These are phyloP conservation scores for Diadromus collaris DNA, from an alignment of 2,888 invertebrate species.

Conservation along the genomic window DNA sequence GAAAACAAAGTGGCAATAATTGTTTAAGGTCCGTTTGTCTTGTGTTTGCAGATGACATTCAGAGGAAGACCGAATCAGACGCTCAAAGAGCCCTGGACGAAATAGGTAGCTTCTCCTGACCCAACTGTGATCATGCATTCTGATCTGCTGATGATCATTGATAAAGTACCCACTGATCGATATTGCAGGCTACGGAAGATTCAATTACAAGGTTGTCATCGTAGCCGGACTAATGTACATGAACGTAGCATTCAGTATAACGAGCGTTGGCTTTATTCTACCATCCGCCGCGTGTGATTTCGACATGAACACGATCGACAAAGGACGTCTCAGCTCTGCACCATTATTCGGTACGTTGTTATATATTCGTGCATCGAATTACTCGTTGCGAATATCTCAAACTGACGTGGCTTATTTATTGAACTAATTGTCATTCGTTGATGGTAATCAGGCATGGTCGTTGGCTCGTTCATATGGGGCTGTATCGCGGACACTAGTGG, in stretches of 20 bases:
- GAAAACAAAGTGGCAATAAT: neutral
- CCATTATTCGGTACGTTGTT: constrained; percentile 85
- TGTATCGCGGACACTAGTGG: constrained; percentile 86
- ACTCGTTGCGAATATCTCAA: neutral
- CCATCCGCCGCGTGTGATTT: constrained; percentile 93
- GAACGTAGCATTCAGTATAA: constrained; percentile 91
- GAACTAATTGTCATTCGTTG: neutral
- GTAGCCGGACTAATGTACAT: constrained; percentile 91
- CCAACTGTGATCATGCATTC: neutral
- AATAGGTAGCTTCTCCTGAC: neutral
- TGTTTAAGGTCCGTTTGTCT: neutral
- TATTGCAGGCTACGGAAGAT: constrained; percentile 88
- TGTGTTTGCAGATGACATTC: constrained; percentile 2
- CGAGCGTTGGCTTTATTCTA: constrained; percentile 90
- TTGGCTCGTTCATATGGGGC: constrained; percentile 88
- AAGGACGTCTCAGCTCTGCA: constrained; percentile 89
- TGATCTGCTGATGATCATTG: neutral
- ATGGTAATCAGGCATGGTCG: constrained; percentile 82
- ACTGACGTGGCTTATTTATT: neutral
- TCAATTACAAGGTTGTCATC: constrained; percentile 88
- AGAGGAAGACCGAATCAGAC: constrained; percentile 7
- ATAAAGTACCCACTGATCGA: neutral
- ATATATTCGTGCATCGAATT: neutral
- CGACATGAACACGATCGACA: constrained; percentile 88
- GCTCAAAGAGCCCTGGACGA: constrained; percentile 1